A percentile compares a stretch with the other conserved stretches of the same genome.
Conservation (phyloP, 2,888 invertebrate genomes). For the Proisotoma minuta region DNA sequence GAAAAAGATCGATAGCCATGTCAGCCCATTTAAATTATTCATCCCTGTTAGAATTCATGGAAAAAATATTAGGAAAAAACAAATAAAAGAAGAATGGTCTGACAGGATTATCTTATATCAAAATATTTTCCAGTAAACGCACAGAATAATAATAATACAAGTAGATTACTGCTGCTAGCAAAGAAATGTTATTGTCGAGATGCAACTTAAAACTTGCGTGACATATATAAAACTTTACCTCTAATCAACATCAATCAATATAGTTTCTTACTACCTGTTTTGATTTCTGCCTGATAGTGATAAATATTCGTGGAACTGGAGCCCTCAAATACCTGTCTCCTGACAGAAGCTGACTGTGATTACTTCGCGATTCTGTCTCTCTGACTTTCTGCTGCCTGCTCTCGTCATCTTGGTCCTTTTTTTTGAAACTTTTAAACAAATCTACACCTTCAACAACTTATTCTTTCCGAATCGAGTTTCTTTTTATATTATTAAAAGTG, state of each 20-base stretch:
- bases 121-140: too few relatives aligned
- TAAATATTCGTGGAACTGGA: not conserved
- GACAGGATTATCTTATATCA: too few relatives aligned
- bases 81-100: too few relatives aligned
- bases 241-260: slow-evolving; percentile 1
- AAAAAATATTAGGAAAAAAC: too few relatives aligned
- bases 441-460: too few relatives aligned
- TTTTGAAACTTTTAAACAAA: too few relatives aligned
- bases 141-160: too few relatives aligned
- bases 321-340: slow-evolving; percentile 1
- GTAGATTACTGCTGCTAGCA: not conserved
- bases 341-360: not conserved
- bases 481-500: too few relatives aligned
- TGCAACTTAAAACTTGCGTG: slow-evolving; percentile 4
- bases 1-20: not conserved
- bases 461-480: too few relatives aligned
- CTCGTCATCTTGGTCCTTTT: not conserved
- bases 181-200: not conserved
- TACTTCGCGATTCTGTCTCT: not conserved
- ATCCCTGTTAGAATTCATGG: too few relatives aligned
- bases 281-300: slow-evolving; percentile 6
- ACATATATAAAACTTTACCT: slow-evolving; percentile 13
- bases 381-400: slow-evolving; percentile 2
- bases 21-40: too few relatives aligned
- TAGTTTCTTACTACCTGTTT: slow-evolving; percentile 9